Evolutionary conservation across 1,140 invertebrate genomes (phyloP).

Genomic region (Riptortus pedestris): DNA sequence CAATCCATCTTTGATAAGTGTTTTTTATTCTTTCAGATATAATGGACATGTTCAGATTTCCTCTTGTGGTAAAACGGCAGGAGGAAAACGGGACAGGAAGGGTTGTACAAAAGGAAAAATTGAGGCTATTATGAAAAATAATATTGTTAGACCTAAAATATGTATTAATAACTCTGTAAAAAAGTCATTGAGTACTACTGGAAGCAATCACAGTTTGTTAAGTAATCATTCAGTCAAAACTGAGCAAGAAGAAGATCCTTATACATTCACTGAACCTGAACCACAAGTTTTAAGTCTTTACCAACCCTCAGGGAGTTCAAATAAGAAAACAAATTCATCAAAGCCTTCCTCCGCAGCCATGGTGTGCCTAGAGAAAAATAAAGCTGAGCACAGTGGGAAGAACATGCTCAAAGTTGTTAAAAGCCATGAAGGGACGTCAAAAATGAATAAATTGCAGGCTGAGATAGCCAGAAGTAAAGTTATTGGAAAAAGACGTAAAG

Average conservation of each 20-base stretch:
- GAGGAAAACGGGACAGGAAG: constrained; percentile 42
- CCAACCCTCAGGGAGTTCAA: constrained; percentile 14
- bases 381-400: constrained; percentile 15
- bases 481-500: constrained; percentile 39
- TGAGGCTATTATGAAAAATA: constrained; percentile 35
- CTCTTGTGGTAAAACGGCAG: constrained; percentile 39
- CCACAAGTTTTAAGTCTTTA: constrained; percentile 28
- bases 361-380: constrained; percentile 19
- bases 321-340: neutral
- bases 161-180: constrained; percentile 24
- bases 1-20: too few species aligned
- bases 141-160: constrained; percentile 33
- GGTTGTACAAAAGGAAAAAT: constrained; percentile 40
- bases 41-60: constrained; percentile 47
- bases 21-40: constrained; percentile 37
- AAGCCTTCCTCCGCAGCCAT: constrained; percentile 11
- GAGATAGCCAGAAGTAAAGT: constrained; percentile 44
- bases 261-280: constrained; percentile 32
- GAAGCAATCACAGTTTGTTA: constrained; percentile 35
- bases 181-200: constrained; percentile 14
- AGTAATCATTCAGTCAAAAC: constrained; percentile 29
- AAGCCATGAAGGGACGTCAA: constrained; percentile 29
- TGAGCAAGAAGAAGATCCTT: constrained; percentile 30
- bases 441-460: constrained; percentile 41
- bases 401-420: neutral